A percentile compares a stretch with the other conserved stretches of the same genome.
These are phyloP conservation scores for Diachasma alloeum DNA, from an alignment of 1,140 invertebrate species.

Conservation along the genomic window DNA sequence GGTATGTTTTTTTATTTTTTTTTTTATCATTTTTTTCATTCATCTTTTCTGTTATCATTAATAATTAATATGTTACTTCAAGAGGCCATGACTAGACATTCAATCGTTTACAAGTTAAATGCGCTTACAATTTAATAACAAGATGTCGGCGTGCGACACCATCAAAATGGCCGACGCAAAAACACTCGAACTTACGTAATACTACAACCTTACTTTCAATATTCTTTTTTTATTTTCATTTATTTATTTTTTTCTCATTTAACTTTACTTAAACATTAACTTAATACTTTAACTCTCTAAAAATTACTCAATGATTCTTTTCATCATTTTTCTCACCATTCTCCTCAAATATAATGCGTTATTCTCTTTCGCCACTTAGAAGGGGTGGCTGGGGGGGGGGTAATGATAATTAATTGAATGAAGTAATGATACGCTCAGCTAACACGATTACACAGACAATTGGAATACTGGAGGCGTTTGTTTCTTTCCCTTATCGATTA, in stretches of 20 bases:
- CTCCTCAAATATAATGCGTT: neutral
- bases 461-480: constrained; percentile 29
- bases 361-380: neutral
- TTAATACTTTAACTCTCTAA: neutral
- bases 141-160: constrained; percentile 60
- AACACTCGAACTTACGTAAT: constrained; percentile 51
- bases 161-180: constrained; percentile 56
- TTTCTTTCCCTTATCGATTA: constrained; percentile 5
- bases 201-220: constrained; percentile 43
- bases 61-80: constrained; percentile 33
- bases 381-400: neutral
- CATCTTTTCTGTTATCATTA: neutral
- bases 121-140: constrained; percentile 63
- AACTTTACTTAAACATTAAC: constrained; percentile 16
- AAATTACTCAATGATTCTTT: neutral
- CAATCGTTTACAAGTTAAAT: constrained; percentile 52
- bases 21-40: constrained; percentile 9
- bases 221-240: constrained; percentile 32
- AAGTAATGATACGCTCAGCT: constrained; percentile 26
- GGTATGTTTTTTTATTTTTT: constrained; percentile 21
- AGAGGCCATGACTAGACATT: constrained; percentile 67
- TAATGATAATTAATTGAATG: constrained; percentile 4
- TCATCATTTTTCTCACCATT: neutral
- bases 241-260: constrained; percentile 37
- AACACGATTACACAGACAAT: constrained; percentile 29